Evolutionary conservation across 2,797 vertebrate genomes (phyloP).

Genomic region (Poecilia gillii): DNA sequence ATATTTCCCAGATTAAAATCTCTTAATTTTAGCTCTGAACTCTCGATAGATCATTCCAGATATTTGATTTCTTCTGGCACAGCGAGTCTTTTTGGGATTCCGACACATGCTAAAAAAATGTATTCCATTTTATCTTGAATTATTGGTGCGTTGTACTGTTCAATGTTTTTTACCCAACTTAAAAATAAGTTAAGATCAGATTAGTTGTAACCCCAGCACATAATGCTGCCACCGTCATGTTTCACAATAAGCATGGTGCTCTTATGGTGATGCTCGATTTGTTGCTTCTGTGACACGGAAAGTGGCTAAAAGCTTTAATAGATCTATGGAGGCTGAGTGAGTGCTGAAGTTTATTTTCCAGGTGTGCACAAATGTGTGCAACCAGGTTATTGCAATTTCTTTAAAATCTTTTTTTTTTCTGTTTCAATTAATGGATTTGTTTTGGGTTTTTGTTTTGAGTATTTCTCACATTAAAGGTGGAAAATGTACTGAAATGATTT

Average conservation of each 20-base stretch:
- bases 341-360: not conserved
- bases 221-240: not conserved
- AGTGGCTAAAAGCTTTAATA: not conserved
- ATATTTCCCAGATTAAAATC: not conserved
- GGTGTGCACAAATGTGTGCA: not conserved
- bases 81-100: not conserved
- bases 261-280: not conserved
- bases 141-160: not conserved
- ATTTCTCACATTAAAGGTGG: not conserved
- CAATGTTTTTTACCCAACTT: not conserved
- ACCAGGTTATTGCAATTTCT: not conserved
- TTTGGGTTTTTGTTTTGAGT: too few relatives aligned
- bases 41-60: not conserved
- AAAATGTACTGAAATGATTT: not conserved
- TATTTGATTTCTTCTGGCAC: not conserved
- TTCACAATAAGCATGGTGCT: not conserved
- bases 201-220: not conserved
- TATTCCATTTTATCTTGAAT: not conserved
- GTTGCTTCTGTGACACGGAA: not conserved
- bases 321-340: not conserved
- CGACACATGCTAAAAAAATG: not conserved
- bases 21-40: not conserved
- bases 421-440: not conserved
- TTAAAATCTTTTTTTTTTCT: too few relatives aligned
- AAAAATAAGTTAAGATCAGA: not conserved